These are phyloP conservation scores for Sweltsa coloradensis DNA, from an alignment of 1,140 invertebrate species.

Conservation along the genomic window DNA sequence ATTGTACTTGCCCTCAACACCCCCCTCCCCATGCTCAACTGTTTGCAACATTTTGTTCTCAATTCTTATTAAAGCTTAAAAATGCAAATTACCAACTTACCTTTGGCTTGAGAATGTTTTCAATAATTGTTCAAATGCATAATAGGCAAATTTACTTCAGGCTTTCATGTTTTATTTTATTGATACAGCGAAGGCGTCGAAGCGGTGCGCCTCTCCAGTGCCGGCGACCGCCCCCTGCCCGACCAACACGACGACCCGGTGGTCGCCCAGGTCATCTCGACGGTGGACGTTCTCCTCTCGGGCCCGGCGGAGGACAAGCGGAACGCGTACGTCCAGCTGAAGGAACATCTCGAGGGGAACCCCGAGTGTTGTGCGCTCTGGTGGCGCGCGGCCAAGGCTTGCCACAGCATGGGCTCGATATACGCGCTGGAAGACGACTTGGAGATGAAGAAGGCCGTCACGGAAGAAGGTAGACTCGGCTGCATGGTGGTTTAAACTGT, in stretches of 20 bases:
- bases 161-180: too few species aligned
- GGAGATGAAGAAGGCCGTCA: conserved; percentile 36
- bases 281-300: conserved; percentile 7
- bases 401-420: conserved; percentile 37
- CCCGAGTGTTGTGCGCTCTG: conserved; percentile 26
- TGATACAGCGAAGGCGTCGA: too few species aligned
- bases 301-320: conserved; percentile 18
- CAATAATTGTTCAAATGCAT: too few species aligned
- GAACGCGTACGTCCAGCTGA: conserved; percentile 9
- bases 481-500: background rate
- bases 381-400: conserved; percentile 57
- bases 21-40: too few species aligned
- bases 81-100: too few species aligned
- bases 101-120: too few species aligned
- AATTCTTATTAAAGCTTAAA: too few species aligned
- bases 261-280: background rate
- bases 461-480: conserved; percentile 40
- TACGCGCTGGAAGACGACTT: conserved; percentile 31
- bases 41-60: too few species aligned
- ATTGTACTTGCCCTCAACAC: too few species aligned
- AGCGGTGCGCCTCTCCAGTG: too few species aligned
- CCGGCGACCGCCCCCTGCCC: too few species aligned
- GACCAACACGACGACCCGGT: background rate
- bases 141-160: too few species aligned
- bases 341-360: background rate